A percentile compares a stretch with the other conserved stretches of the same genome.
Conservation (phyloP, 2,797 vertebrate genomes). For the Phalanger gymnotis region DNA sequence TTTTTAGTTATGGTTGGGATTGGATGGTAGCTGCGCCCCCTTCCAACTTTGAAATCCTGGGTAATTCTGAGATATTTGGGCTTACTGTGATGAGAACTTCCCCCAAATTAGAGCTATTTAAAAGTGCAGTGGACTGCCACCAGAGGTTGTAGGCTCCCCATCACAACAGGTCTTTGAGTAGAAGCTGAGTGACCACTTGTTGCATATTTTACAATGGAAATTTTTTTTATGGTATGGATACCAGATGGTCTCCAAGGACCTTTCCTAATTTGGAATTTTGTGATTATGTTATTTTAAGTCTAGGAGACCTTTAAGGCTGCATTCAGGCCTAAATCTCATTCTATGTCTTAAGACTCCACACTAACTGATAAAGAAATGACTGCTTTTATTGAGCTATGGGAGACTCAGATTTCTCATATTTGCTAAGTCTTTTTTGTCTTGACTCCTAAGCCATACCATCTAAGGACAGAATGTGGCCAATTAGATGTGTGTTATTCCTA, state of each 20-base stretch:
- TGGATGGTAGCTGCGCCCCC: background rate
- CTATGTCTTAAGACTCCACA: background rate
- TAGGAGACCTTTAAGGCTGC: background rate
- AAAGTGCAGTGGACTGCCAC: background rate
- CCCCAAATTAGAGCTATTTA: background rate
- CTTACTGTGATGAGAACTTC: background rate
- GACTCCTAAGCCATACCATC: background rate
- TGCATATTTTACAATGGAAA: background rate
- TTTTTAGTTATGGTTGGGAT: background rate
- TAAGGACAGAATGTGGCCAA: conserved; percentile 11
- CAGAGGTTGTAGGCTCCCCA: background rate
- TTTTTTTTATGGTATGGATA: background rate
- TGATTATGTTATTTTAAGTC: background rate
- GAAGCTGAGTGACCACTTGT: background rate
- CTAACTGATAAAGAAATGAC: background rate
- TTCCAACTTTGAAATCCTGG: background rate
- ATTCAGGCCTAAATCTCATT: background rate
- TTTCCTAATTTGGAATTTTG: background rate
- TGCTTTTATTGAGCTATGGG: background rate
- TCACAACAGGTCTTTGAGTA: background rate
- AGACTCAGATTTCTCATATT: background rate
- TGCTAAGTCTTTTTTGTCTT: background rate
- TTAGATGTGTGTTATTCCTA: conserved; percentile 53
- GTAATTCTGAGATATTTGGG: background rate
- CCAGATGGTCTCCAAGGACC: background rate